Evolutionary conservation across 2,888 invertebrate genomes (phyloP).

Genomic region (Xestia sexstrigata): DNA sequence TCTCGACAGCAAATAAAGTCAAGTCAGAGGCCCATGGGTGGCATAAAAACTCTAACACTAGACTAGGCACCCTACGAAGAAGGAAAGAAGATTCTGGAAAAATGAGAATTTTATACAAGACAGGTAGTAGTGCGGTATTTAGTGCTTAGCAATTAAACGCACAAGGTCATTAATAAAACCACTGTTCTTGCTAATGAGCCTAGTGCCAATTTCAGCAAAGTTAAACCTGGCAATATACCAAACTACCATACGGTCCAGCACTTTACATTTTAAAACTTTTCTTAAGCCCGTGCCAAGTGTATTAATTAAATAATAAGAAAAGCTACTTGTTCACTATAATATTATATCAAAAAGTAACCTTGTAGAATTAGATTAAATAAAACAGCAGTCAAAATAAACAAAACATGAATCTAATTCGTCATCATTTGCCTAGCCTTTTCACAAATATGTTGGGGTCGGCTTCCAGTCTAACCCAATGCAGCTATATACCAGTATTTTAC

Average conservation of each 20-base stretch:
- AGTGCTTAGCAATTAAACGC: background rate
- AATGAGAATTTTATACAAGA: background rate
- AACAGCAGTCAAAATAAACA: background rate
- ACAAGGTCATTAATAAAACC: constrained; percentile 15
- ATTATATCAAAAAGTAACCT: background rate
- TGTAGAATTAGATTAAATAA: background rate
- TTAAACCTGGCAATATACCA: constrained; percentile 34
- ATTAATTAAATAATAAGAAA: constrained; percentile 1
- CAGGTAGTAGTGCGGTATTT: background rate
- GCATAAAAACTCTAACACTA: too few species aligned
- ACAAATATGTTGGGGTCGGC: too few species aligned
- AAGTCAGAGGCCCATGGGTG: too few species aligned
- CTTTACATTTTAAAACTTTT: constrained; percentile 32
- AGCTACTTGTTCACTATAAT: background rate
- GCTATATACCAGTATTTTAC: too few species aligned
- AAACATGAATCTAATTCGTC: too few species aligned
- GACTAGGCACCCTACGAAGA: too few species aligned
- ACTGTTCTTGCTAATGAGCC: constrained; percentile 24
- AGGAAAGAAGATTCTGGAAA: background rate
- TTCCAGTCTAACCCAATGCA: too few species aligned
- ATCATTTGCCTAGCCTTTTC: too few species aligned
- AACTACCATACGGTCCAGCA: constrained; percentile 25
- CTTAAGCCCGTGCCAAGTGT: constrained; percentile 4
- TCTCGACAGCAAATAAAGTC: too few species aligned
- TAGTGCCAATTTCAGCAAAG: constrained; percentile 16